Base-by-base conservation (phyloP, 64 coral and sea anemone species). In the Pachyseris speciosa region DNA sequence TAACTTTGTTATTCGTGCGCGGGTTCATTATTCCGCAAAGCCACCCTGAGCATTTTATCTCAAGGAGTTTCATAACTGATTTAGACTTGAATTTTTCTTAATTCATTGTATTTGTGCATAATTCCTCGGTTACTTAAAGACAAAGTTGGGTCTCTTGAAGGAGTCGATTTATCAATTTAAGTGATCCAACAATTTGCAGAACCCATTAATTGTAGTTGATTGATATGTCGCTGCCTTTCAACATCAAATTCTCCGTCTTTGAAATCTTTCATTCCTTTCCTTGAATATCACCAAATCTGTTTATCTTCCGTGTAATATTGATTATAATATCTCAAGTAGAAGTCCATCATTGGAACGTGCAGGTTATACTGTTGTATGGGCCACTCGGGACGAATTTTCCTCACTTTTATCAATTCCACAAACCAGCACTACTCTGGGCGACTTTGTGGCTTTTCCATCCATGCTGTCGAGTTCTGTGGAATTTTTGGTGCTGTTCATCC, bases 351-450 rank as follows among this genome's bases (percentile, higher is more conserved):
- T 30, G 51, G 27, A 77, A 52, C 27, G 40, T 17, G 74, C 44
- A 49, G 25, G 67, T 36, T 71, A 71, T 0, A 71, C 67, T 39
- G 89, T 92, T 37, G 89, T 84, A 26, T 92, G 89, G 9, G 67
- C 64, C 16, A 59, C 66, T 16, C 7, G 65, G 3, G 51, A 48
- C 0, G 89, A 59, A 39, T 74, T 74, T 65, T 92, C 89, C 2
- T 92, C 89, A 40, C 80, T 53, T 13, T 68, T 80, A 24, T 74
- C 84, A n/a, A 92, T 38, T 20, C 89, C 80, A 84, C 89, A 92
- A 75, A 92, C 89, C 19, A 92, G 48, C 7, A 92, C 69, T 28
- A 67, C 89, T 38, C 49, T 50, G 1, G 88, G 71, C 16, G 67
- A 84, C 34, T 47, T 83, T 0, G 75, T 48, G 6, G 45, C 24